Evolutionary conservation across 2,113 vertebrate species (phyloP).

Genomic region (Hymenochirus boettgeri): DNA sequence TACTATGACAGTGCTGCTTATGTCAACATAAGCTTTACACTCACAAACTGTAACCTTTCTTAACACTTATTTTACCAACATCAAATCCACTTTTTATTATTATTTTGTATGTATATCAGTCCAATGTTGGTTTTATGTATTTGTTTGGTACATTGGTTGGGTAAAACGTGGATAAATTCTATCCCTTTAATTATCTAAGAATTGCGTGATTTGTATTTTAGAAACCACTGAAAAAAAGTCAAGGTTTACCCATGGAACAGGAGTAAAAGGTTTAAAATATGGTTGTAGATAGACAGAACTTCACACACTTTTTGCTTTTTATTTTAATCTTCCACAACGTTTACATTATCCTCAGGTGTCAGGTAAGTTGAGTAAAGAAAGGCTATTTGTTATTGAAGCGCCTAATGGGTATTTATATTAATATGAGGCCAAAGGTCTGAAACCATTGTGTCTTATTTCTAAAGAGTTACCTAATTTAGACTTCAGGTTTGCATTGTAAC

Average conservation of each 20-base stretch:
- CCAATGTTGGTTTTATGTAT: conserved; percentile 25
- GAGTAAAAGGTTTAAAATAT: conserved; percentile 12
- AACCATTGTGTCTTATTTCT: conserved; percentile 35
- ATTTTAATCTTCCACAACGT: conserved; percentile 14
- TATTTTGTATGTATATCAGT: conserved; percentile 21
- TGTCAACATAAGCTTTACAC: conserved; percentile 14
- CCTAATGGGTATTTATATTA: conserved; percentile 4
- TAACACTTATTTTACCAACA: conserved; percentile 22
- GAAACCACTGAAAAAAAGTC: conserved; percentile 1
- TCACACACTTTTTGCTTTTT: background rate
- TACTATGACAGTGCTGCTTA: conserved; percentile 13
- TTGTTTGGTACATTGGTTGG: conserved; percentile 30
- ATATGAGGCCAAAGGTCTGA: conserved; percentile 26
- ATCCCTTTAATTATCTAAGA: conserved; percentile 15
- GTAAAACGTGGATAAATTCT: conserved; percentile 21
- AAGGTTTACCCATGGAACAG: background rate
- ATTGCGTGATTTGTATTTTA: conserved; percentile 22
- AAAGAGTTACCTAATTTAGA: background rate
- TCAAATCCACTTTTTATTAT: conserved; percentile 28
- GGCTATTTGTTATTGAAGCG: background rate
- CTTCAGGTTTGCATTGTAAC: background rate
- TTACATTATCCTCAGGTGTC: conserved; percentile 19
- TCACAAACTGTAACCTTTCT: conserved; percentile 19
- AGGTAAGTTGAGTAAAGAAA: background rate
- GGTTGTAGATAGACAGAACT: background rate